Evolutionary conservation across 2,797 vertebrate genomes (phyloP).

Genomic region (Lophotriccus pileatus): DNA sequence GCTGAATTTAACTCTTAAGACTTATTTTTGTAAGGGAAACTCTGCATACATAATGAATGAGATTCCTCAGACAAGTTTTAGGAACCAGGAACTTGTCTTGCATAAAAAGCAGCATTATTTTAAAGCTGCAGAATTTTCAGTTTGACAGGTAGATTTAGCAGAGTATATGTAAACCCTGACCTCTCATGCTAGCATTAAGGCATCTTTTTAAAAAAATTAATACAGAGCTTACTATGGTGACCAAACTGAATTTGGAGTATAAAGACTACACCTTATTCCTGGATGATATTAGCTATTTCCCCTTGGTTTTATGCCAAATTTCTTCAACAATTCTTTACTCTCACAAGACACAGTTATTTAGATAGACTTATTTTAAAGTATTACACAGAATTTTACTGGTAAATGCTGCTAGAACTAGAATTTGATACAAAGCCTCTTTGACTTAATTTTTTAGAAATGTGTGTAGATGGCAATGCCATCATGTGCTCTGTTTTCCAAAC

Average conservation of each 20-base stretch:
- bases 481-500: background rate
- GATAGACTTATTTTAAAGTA: background rate
- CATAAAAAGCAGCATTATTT: slow-evolving; percentile 47
- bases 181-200: background rate
- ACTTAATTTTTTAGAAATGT: background rate
- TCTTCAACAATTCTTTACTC: background rate
- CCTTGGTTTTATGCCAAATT: background rate
- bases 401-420: background rate
- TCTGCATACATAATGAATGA: slow-evolving; percentile 10
- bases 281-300: background rate
- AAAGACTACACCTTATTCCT: background rate
- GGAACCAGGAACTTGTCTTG: slow-evolving; percentile 43
- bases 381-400: background rate
- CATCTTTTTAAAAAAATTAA: background rate
- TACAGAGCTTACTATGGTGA: background rate
- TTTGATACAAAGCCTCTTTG: background rate
- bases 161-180: background rate
- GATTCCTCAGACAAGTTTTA: slow-evolving; percentile 52
- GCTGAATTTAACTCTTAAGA: background rate
- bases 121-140: slow-evolving; percentile 40
- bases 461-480: background rate
- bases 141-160: slow-evolving; percentile 24
- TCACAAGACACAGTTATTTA: background rate
- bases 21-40: background rate
- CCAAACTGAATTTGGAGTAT: background rate